Conservation (phyloP, 2,113 vertebrate species). For the Mormyrus iriodes region DNA sequence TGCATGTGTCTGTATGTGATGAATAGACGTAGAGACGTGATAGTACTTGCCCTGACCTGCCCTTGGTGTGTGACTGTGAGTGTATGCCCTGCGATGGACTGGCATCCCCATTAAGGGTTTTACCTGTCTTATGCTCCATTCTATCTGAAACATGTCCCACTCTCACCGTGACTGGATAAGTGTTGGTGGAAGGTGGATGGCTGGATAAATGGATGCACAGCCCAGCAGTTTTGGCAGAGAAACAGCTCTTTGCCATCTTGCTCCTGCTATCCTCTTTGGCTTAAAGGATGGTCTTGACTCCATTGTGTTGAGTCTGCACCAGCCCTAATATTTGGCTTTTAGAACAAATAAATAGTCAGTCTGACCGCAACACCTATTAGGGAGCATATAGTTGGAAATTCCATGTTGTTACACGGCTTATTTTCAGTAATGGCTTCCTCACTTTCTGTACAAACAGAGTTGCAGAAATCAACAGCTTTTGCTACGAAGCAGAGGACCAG, state of each 20-base stretch:
- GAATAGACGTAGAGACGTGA: not conserved
- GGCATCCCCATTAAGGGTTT: not conserved
- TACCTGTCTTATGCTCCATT: not conserved
- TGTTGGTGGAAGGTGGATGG: not conserved
- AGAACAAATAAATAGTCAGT: not conserved
- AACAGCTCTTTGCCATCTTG: not conserved
- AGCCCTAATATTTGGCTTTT: not conserved
- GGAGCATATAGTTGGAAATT: not conserved
- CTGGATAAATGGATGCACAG: not conserved
- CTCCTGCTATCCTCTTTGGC: not conserved
- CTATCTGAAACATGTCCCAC: not conserved
- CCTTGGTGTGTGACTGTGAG: not conserved
- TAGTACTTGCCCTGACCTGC: no score
- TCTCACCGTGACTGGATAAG: not conserved
- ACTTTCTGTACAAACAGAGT: not conserved
- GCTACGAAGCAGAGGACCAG: not conserved
- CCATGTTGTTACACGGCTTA: not conserved
- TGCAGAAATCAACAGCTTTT: not conserved
- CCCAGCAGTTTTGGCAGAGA: not conserved
- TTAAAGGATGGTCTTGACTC: not conserved
- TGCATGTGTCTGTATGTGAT: not conserved
- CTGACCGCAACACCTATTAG: not conserved
- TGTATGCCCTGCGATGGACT: not conserved
- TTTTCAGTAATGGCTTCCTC: not conserved
- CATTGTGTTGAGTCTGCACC: not conserved